phyloP scores from a whole-genome alignment of 2,113 vertebrate species.

The Callipepla californica region DNA sequence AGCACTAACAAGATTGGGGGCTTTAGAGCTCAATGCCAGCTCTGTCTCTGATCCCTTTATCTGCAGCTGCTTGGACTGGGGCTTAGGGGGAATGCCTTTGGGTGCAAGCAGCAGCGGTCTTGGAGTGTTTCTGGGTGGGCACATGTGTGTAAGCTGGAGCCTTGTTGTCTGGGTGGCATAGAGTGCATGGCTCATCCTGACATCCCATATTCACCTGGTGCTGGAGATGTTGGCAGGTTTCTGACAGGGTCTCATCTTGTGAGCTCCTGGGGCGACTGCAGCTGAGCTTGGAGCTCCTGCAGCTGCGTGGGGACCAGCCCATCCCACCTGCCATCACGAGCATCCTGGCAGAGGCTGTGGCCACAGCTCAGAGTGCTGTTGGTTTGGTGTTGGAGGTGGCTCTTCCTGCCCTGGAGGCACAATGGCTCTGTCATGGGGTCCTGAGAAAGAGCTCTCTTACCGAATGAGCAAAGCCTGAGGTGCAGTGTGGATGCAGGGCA shows the following conservation, averaged over 20 bases:
- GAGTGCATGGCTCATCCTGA: accelerated
- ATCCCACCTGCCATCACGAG: neutral
- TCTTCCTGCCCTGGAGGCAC: accelerated
- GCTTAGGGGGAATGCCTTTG: neutral
- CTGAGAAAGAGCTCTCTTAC: neutral
- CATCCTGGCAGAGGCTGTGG: neutral
- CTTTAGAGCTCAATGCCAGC: neutral
- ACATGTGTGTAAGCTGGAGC: accelerated
- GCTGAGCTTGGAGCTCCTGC: accelerated
- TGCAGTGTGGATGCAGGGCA: neutral
- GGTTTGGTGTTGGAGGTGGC: neutral
- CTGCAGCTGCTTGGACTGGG: neutral
- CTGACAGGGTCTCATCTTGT: neutral
- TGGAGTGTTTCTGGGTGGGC: accelerated
- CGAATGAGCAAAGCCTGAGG: neutral
- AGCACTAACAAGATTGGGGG: neutral
- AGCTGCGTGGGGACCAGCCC: neutral
- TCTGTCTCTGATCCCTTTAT: neutral
- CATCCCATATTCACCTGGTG: neutral
- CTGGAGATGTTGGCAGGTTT: neutral
- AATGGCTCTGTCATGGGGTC: neutral
- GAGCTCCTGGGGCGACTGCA: neutral
- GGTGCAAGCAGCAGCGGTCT: neutral
- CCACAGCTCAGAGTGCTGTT: neutral
- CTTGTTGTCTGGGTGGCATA: neutral